Evolutionary conservation across 35 echinoderm and acorn worm genomes (phyloP).

Genomic region (Strongylocentrotus purpuratus): DNA sequence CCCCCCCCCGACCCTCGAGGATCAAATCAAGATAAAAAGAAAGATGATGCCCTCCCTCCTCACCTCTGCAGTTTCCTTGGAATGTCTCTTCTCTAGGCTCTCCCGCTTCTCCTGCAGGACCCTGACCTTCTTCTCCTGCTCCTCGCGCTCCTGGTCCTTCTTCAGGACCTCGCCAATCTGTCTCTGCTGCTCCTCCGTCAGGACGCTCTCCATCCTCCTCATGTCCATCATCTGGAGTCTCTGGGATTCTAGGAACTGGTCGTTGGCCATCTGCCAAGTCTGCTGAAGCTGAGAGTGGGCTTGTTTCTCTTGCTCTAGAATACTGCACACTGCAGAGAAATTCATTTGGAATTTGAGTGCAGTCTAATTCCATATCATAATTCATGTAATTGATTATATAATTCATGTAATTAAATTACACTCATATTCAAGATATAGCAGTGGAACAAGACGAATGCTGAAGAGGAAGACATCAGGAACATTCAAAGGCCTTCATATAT

Average conservation of each 20-base stretch:
- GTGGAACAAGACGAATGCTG: too few relatives aligned
- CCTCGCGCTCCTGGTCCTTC: slow-evolving; percentile 87
- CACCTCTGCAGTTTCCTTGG: slow-evolving; percentile 43
- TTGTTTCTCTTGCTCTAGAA: slow-evolving; percentile 84
- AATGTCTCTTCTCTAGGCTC: slow-evolving; percentile 60
- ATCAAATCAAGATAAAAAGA: not conserved
- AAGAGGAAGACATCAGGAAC: too few relatives aligned
- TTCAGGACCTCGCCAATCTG: slow-evolving; percentile 79
- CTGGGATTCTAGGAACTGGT: slow-evolving; percentile 94
- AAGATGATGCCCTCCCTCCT: not conserved
- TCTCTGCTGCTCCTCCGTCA: slow-evolving; percentile 95
- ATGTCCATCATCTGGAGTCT: slow-evolving; percentile 70
- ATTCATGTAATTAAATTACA: too few relatives aligned
- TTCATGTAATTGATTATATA: too few relatives aligned
- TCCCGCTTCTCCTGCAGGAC: slow-evolving; percentile 75
- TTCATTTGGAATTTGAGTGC: not conserved
- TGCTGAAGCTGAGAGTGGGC: slow-evolving; percentile 74
- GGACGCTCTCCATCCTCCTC: slow-evolving; percentile 83
- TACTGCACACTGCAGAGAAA: not conserved
- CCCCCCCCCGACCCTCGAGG: not conserved
- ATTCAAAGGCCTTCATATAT: too few relatives aligned
- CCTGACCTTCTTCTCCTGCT: slow-evolving; percentile 80
- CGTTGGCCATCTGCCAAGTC: slow-evolving; percentile 98
- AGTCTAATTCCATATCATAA: not conserved
- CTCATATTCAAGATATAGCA: too few relatives aligned